Evolutionary conservation across 1,140 invertebrate genomes (phyloP).

Genomic region (Drosophila nigrodunni): DNA sequence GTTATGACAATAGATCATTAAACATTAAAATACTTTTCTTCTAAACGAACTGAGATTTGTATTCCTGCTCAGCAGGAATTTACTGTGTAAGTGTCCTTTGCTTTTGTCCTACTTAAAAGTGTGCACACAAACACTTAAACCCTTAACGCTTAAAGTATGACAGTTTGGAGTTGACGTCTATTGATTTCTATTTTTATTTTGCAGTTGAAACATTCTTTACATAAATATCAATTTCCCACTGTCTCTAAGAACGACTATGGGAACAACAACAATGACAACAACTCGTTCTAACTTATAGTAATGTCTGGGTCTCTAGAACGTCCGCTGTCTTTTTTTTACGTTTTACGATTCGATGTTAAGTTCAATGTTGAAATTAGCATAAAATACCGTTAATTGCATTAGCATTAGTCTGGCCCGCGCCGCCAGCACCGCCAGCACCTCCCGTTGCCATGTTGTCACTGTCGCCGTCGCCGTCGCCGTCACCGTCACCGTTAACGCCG

Average conservation of each 20-base stretch:
- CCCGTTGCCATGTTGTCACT: not conserved
- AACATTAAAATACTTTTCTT: too few species aligned
- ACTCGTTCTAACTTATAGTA: conserved; percentile 33
- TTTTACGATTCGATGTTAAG: conserved; percentile 72
- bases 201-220: conserved; percentile 47
- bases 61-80: too few species aligned
- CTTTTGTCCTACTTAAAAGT: too few species aligned
- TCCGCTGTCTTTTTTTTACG: conserved; percentile 41
- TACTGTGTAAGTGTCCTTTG: too few species aligned
- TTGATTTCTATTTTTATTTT: conserved; percentile 18
- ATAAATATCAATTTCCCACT: conserved; percentile 75
- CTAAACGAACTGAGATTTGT: too few species aligned
- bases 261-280: conserved; percentile 19
- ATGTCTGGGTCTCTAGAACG: conserved; percentile 47
- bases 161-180: not conserved
- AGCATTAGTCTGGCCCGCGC: conserved; percentile 68
- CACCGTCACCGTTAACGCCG: too few species aligned
- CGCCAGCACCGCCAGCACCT: conserved; percentile 1
- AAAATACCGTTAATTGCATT: conserved; percentile 83
- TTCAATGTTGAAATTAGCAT: conserved; percentile 84
- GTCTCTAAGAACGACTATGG: not conserved
- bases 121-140: too few species aligned
- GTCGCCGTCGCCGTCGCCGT: too few species aligned
- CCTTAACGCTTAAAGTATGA: not conserved
- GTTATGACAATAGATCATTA: too few species aligned